These are phyloP conservation scores for Tiaroga cobitis DNA, from an alignment of 2,797 vertebrate genomes.

Conservation along the genomic window DNA sequence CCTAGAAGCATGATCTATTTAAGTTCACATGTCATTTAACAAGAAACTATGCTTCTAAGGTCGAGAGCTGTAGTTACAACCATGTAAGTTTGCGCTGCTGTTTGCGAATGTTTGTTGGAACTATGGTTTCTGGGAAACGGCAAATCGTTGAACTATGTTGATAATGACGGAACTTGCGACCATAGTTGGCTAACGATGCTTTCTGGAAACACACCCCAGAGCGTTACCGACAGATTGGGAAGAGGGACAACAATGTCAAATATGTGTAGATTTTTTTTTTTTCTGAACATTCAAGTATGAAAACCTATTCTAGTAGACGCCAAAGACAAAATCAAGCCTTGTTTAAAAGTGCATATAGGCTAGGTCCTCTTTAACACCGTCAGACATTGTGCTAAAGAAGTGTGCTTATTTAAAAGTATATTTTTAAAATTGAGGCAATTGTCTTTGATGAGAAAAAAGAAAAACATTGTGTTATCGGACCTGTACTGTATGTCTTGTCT, in stretches of 20 bases:
- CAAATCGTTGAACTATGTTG: neutral
- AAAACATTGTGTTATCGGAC: neutral
- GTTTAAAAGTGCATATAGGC: neutral
- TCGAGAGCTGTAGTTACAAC: neutral
- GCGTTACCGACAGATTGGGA: neutral
- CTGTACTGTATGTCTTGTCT: neutral
- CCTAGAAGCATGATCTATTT: neutral
- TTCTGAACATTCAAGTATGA: too few species aligned
- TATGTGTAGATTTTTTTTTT: neutral
- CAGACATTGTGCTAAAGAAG: neutral
- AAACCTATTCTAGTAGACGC: neutral
- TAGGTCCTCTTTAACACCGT: neutral
- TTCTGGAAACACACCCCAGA: neutral
- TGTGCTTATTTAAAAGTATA: neutral
- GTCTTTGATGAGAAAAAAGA: neutral
- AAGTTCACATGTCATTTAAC: neutral
- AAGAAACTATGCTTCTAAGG: neutral
- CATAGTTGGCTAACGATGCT: too few species aligned
- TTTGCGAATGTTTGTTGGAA: neutral
- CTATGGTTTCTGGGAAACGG: neutral
- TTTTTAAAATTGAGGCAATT: neutral
- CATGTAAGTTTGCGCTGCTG: neutral
- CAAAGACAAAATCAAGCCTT: neutral
- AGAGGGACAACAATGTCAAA: neutral
- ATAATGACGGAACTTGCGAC: neutral